These are phyloP conservation scores for Tachysurus vachellii DNA, from an alignment of 2,113 vertebrate species.

Conservation along the genomic window DNA sequence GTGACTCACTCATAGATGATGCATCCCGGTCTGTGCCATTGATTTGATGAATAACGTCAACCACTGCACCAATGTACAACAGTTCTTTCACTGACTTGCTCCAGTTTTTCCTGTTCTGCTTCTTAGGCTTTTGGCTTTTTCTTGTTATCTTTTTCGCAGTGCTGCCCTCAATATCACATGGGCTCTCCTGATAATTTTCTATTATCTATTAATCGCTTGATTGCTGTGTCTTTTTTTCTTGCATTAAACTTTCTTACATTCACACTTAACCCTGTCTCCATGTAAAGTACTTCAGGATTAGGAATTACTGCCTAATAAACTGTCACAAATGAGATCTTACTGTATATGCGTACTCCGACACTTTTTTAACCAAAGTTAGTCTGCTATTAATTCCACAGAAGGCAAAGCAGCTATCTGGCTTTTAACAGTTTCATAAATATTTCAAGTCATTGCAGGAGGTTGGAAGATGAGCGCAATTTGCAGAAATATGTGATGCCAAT, in stretches of 20 bases:
- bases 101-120: not conserved
- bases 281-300: slow-evolving; percentile 1
- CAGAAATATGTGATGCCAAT: not conserved
- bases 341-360: no score
- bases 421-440: slow-evolving; percentile 16
- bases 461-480: slow-evolving; percentile 5
- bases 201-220: not conserved
- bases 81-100: not conserved
- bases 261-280: no score
- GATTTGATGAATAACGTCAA: not conserved
- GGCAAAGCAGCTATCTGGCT: not conserved
- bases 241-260: not conserved
- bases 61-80: not conserved
- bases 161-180: not conserved
- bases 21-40: not conserved
- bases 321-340: not conserved
- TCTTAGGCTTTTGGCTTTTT: not conserved
- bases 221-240: not conserved
- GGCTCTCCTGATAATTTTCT: not conserved
- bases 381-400: not conserved
- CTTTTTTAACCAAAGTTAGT: not conserved
- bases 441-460: not conserved
- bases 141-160: not conserved
- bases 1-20: not conserved
- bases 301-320: not conserved